A percentile compares a stretch with the other conserved stretches of the same genome.
Conservation (phyloP, 37 sponge, comb jelly and placozoan genomes). For the Mnemiopsis leidyi region DNA sequence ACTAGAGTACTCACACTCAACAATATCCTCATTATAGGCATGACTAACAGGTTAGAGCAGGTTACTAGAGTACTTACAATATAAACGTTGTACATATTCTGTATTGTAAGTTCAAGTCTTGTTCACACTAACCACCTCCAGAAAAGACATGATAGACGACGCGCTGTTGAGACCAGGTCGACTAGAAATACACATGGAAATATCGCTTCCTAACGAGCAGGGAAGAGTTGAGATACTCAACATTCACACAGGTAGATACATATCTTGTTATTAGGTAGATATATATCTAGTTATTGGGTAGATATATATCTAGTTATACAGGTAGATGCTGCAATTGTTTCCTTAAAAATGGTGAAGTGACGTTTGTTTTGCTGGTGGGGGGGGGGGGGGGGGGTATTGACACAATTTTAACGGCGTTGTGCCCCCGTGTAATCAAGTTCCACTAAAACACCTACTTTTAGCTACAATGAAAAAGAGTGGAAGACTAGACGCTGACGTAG, state of each 20-base stretch:
- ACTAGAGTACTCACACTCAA: too few species aligned
- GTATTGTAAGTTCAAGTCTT: too few species aligned
- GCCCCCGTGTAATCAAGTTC: too few species aligned
- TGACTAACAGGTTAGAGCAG: slow-evolving; percentile 66
- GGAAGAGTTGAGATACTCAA: slow-evolving; percentile 89
- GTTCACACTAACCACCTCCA: slow-evolving; percentile 81
- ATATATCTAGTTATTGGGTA: too few species aligned
- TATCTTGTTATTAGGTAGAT: not conserved
- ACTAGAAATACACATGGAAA: slow-evolving; percentile 97
- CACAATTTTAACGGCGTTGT: not conserved
- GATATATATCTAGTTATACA: too few species aligned
- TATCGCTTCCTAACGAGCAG: slow-evolving; percentile 85
- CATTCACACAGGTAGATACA: slow-evolving; percentile 82
- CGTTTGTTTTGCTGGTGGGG: too few species aligned
- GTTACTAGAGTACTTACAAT: too few species aligned
- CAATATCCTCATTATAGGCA: slow-evolving; percentile 95
- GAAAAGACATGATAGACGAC: slow-evolving; percentile 96
- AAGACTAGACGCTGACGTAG: slow-evolving; percentile 74
- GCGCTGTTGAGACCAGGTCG: slow-evolving; percentile 94
- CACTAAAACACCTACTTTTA: not conserved
- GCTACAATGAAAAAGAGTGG: slow-evolving; percentile 70
- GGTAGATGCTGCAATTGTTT: too few species aligned
- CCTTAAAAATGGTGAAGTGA: too few species aligned
- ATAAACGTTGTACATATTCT: too few species aligned
- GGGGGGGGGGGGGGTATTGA: too few species aligned